phyloP scores from a whole-genome alignment of 2,888 invertebrate species.

The Agrotis clavis region DNA sequence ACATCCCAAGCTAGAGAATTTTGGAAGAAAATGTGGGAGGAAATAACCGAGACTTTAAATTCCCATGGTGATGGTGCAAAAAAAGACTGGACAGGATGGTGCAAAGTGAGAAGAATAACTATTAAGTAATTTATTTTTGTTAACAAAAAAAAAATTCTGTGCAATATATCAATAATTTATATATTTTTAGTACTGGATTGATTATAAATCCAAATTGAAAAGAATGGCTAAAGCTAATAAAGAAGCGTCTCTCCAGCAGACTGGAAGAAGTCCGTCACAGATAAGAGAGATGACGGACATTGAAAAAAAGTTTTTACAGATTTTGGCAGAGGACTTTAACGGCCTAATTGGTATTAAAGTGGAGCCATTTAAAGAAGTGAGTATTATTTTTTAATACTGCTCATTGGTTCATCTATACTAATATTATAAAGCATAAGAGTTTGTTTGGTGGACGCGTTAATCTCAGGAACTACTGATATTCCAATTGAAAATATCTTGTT shows the following conservation, averaged over 20 bases:
- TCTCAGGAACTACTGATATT: too few species aligned
- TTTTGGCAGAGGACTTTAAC: neutral
- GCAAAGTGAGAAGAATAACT: neutral
- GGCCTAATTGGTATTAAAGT: neutral
- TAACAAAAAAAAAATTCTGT: neutral
- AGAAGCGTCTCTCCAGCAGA: neutral
- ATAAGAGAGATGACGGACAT: neutral
- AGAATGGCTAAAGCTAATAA: neutral
- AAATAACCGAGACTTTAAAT: too few species aligned
- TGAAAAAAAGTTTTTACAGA: neutral
- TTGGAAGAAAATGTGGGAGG: too few species aligned
- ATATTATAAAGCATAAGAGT: too few species aligned
- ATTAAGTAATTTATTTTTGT: neutral
- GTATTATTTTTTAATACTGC: slow-evolving; percentile 2
- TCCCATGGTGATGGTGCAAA: neutral
- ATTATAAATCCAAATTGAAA: neutral
- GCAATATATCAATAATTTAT: neutral
- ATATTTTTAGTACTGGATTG: neutral
- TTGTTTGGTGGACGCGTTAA: too few species aligned
- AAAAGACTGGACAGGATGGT: neutral
- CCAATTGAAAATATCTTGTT: too few species aligned
- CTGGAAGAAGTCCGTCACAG: neutral
- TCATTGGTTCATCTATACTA: neutral
- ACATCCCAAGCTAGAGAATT: too few species aligned
- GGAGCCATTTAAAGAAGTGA: neutral